Base-by-base conservation (phyloP, 2,113 vertebrate genomes). In the Hypomesus transpacificus region DNA sequence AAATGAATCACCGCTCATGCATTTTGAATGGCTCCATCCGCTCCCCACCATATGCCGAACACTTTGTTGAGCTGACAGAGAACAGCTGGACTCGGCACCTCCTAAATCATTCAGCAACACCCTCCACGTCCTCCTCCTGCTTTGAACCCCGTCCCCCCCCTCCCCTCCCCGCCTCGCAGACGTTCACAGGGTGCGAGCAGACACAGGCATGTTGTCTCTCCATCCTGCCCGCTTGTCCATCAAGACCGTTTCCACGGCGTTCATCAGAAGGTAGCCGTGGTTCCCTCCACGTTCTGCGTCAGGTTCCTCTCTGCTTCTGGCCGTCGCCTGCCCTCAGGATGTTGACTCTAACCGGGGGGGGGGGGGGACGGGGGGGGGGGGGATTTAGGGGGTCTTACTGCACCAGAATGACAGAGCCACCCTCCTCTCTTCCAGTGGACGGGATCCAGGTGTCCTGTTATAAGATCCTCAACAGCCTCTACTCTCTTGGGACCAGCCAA, bases 371-470 rank as follows among this genome's bases (percentile, higher is more conserved):
- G n/a, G 16, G 16, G 18, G 7, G 17, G 16, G 18, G 21, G 21
- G 26, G 39, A n/a, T 65, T 34, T 14, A 6, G 59, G 16, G n/a
- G 31, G 17, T 62, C 14, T 62, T 62, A 62, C 18, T 3, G 56
- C 56, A 6, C 56, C 56, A 21, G n/a, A 58, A 18, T 66, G 26
- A 28, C 16, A 62, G 3, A 26, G 56, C 54, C 74, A 18, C 50
- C 58, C 51, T 77, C 79, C 18, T 90, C 51, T 71, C 80, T 80
- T 81, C 67, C 84, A 98, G 96, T 96, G 91, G 95, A 95, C 65
- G 91, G 92, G 78, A 91, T 97, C 67, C 95, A 96, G 79, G 89
- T 93, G 4, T 96, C 92, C 71, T 97, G 95, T 88, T 98, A 97
- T 64, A 94, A 92, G 87, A 96, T 98, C 79, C 85, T 98, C 75